phyloP scores from a whole-genome alignment of 2,888 invertebrate genomes.

The Apeira syringaria region DNA sequence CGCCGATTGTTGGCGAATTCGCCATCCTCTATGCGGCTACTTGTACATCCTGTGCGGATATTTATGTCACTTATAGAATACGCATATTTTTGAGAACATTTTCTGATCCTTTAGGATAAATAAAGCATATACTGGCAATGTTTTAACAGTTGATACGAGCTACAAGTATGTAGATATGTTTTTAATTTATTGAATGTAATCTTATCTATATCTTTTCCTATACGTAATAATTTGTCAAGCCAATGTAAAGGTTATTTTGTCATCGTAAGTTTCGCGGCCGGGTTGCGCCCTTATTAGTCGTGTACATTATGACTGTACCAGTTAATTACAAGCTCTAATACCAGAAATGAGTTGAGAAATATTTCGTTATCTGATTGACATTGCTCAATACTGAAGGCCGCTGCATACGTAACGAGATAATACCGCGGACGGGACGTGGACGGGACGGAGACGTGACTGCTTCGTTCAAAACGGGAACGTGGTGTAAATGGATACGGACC shows the following conservation, averaged over 20 bases:
- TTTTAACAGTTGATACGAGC: not conserved
- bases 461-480: too few species aligned
- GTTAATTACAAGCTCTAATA: too few species aligned
- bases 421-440: too few species aligned
- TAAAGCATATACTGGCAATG: slow-evolving; percentile 29
- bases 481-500: too few species aligned
- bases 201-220: not conserved
- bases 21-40: slow-evolving; percentile 29
- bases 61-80: too few species aligned
- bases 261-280: not conserved
- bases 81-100: too few species aligned
- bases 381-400: not conserved
- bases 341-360: too few species aligned
- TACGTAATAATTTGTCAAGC: not conserved
- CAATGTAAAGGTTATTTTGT: slow-evolving; percentile 2
- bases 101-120: too few species aligned
- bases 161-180: not conserved
- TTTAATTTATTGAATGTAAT: not conserved
- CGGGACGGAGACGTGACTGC: too few species aligned
- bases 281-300: too few species aligned
- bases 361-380: not conserved
- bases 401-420: too few species aligned
- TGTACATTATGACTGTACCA: too few species aligned
- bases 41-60: slow-evolving; percentile 11
- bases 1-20: slow-evolving; percentile 32